phyloP scores from a whole-genome alignment of 1,140 invertebrate genomes.

The Temnothorax curvispinosus region DNA sequence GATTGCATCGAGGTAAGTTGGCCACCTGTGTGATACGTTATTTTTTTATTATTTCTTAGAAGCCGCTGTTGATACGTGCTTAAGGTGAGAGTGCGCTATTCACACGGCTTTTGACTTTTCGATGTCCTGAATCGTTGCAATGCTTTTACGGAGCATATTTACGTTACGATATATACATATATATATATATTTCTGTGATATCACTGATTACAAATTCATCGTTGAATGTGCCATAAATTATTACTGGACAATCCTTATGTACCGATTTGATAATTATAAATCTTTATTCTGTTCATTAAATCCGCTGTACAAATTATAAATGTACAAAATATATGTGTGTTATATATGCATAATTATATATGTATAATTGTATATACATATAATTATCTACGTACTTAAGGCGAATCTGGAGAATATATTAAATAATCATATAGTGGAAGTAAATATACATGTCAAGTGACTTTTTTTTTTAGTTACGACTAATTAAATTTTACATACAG shows the following conservation, averaged over 20 bases:
- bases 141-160: conserved; percentile 63
- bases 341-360: neutral
- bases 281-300: neutral
- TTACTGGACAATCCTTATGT: conserved; percentile 40
- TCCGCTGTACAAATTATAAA: neutral
- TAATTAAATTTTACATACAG: conserved; percentile 24
- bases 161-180: conserved; percentile 1
- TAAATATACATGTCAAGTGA: neutral
- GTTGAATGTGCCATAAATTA: conserved; percentile 51
- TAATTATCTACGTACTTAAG: conserved; percentile 45
- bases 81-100: conserved; percentile 52
- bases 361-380: conserved; percentile 15
- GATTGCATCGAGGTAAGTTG: conserved; percentile 67
- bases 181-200: conserved; percentile 14
- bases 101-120: conserved; percentile 69
- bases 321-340: neutral
- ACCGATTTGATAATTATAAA: conserved; percentile 31
- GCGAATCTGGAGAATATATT: conserved; percentile 4
- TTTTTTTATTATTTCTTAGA: conserved; percentile 62
- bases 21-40: conserved; percentile 59
- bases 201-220: conserved; percentile 21
- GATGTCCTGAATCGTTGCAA: conserved; percentile 66
- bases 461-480: neutral
- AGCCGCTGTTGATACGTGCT: conserved; percentile 71
- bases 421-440: conserved; percentile 27